Base-by-base conservation (phyloP, 2,888 invertebrate species). In the Halictus quadricinctus region DNA sequence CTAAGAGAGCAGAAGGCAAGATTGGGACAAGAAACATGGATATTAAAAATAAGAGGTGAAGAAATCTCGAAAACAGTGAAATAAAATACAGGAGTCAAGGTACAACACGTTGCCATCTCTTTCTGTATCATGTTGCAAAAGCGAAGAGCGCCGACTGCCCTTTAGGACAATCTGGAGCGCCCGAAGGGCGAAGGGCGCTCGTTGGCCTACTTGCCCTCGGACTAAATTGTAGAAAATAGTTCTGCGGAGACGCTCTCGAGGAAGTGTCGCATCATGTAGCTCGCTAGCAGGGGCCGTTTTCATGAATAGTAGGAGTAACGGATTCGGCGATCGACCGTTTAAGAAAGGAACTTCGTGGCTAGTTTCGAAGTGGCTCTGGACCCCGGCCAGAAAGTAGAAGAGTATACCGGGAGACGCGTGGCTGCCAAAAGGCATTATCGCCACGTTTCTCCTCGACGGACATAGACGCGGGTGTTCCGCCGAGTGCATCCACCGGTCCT, bases 371-470 rank as follows among this genome's bases (percentile, higher is more conserved):
- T 54, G 25, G 54, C 25, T 85, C 76, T 86, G 85, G 85, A 78
- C 18, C 36, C 0, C 4, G n/a, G 85, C 85, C 85, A 86, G 72
- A 72, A 81, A 41, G 73, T 15, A 29, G 60, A 69, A 75, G 50
- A 70, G 74, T 80, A 74, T 69, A 76, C 73, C 76, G 54, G 48
- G 48, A 48, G 76, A 73, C 84, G 60, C 64, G 66, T 70, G 74
- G 48, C 58, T 85, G 85, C 85, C 85, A 85, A 81, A 84, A 73
- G 72, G 75, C 70, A 73, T 84, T 84, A 84, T 84, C 74, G 70
- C 80, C 73, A 70, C 54, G 50, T 66, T 79, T 69, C 41, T 80
- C 36, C 70, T 69, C 41, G 41, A 74, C 41, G 58, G 46, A 75
- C 77, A 74, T 25, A 36, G 84, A 74, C 48, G 66, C 64, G 70